Percentiles rank a stretch among this genome's conserved stretches.
These are phyloP conservation scores for Engraulis encrasicolus DNA, from an alignment of 2,113 vertebrate genomes.

Conservation along the genomic window DNA sequence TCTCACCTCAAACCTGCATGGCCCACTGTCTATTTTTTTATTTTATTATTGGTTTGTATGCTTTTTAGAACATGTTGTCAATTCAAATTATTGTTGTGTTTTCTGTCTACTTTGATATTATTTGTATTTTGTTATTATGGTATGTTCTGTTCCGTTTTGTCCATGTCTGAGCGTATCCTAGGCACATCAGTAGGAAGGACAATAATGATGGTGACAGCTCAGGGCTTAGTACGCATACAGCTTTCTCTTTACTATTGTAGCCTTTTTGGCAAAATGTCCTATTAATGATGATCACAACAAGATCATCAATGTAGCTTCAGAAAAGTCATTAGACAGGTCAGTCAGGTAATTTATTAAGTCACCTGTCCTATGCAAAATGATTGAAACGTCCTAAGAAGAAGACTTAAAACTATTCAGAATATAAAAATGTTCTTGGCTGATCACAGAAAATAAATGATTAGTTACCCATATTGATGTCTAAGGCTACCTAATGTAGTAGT, in stretches of 20 bases:
- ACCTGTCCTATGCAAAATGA: no score
- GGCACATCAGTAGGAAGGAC: slow-evolving; percentile 55
- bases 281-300: neutral
- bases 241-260: neutral
- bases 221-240: neutral
- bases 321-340: no score
- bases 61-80: neutral
- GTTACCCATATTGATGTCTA: no score
- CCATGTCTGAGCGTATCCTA: slow-evolving; percentile 13
- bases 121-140: slow-evolving; percentile 26
- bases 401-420: no score
- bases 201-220: slow-evolving; percentile 43
- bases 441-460: no score
- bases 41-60: neutral
- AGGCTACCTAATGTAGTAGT: no score
- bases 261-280: neutral
- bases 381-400: no score
- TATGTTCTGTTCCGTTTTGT: slow-evolving; percentile 29
- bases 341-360: no score
- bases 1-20: neutral
- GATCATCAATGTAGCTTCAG: no score
- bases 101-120: neutral
- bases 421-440: no score
- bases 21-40: neutral
- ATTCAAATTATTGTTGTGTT: neutral